Evolutionary conservation across 2,888 invertebrate species (phyloP), one percentile per base, ranked within the genome.

Genomic region (Notocelia uddmanniana): DNA sequence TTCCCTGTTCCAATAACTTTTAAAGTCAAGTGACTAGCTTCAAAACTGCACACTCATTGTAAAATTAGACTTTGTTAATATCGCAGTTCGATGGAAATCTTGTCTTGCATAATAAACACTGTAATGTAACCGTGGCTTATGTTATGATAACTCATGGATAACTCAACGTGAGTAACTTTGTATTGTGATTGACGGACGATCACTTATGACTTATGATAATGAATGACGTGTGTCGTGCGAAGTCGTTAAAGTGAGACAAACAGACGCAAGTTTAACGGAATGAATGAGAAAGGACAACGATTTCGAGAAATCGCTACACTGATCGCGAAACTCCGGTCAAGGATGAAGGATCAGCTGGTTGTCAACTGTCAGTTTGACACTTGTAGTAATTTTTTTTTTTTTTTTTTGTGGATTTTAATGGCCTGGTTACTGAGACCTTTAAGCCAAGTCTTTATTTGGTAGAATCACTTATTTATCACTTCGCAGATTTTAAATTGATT

Each of bases 301-400:
- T 26, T 66, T 59, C 21, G 57, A 70, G 70, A 59, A 59, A 66
- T n/a, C 41, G 13, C 50, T 63, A 23, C 50, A 3, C 31, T 34
- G 13, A 26, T 26, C 15, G 26, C 18, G 67, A 57, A 59, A 70
- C 64, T 21, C 26, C 26, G 64, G 58, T 66, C 64, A 64, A 70
- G 70, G 70, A 70, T 26, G 21, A 52, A 41, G 58, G 64, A 64
- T 70, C 70, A 70, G 70, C 70, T 70, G 70, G 26, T 52, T 70
- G 70, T 70, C 70, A 70, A 48, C 45, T 69, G 69, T 57, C 66
- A 55, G 34, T 23, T 41, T n/a, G 54, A 57, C 55, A 55, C 31
- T 68, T n/a, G n/a, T n/a, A n/a, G n/a, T n/a, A n/a, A n/a, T n/a
- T n/a, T n/a, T n/a, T n/a, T n/a, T n/a, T n/a, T n/a, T n/a, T n/a